Conservation (phyloP, 2,113 vertebrate species). For the Otis tarda region DNA sequence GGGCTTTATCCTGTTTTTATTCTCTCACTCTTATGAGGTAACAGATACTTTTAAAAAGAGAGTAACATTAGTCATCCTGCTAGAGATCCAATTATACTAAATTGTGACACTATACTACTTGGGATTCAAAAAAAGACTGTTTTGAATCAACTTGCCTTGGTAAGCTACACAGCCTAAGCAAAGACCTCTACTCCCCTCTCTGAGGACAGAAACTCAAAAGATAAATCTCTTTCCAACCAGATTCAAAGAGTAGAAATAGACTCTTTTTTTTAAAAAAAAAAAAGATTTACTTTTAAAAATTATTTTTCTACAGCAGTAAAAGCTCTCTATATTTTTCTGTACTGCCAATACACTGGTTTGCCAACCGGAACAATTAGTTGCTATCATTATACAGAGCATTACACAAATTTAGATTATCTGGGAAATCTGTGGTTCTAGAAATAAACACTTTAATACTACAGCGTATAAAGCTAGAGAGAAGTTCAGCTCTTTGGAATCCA, state of each 20-base stretch:
- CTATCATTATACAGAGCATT: too few relatives aligned
- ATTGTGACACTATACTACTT: background rate
- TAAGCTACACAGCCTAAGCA: background rate
- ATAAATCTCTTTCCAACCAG: background rate
- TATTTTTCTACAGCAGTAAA: background rate
- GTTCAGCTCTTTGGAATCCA: background rate
- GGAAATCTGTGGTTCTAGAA: background rate
- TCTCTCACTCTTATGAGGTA: conserved; percentile 28
- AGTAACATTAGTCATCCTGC: conserved; percentile 5
- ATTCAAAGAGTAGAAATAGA: background rate
- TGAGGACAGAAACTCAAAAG: background rate
- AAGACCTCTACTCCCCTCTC: background rate
- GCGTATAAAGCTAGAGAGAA: background rate
- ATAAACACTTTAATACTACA: background rate
- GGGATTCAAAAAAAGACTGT: background rate
- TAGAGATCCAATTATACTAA: conserved; percentile 5
- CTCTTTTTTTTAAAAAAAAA: too few relatives aligned
- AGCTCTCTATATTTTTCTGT: background rate
- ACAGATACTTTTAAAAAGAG: background rate
- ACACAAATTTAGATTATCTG: background rate
- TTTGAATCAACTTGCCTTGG: background rate
- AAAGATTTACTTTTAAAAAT: too few relatives aligned
- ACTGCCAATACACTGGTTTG: background rate
- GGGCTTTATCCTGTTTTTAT: conserved; percentile 62
- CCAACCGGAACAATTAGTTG: background rate